Evolutionary conservation across 92 coral and sea anemone genomes (phyloP), one percentile per base, ranked within the genome.

Genomic region (Phymanthus crucifer): DNA sequence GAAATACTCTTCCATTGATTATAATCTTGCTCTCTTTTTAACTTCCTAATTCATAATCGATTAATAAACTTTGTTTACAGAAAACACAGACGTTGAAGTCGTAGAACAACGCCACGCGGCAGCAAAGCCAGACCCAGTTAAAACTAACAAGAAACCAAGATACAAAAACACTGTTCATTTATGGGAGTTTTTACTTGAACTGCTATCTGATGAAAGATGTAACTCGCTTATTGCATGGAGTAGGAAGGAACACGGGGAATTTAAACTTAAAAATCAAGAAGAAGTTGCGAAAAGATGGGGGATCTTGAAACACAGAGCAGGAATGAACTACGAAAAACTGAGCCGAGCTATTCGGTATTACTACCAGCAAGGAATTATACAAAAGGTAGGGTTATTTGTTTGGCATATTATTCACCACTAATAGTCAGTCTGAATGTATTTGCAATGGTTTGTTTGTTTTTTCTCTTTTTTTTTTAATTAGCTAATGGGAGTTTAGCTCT

Each of bases 251-350:
- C 84, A 88, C 11, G 89, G 92, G 21, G 97, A 95, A 82, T 95
- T 92, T 66, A 92, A 93, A 61, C 72, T 95, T 3, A 90, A 79
- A 45, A 91, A 92, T 68, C 93, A 91, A 45, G 92, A 87, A 40
- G 95, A 90, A 70, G 93, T 95, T 32, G 98, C 97, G 17, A 90
- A 83, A 57, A 85, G 86, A 71, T 95, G 98, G 98, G 98, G 98
- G 17, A 80, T 86, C 1, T 85, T 90, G 19, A 95, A 95, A 74
- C 90, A 88, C 77, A 95, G 88, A 61, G 84, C 91, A 13, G 80
- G 87, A 12, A 93, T 95, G 98, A 95, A 85, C 67, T 95, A 95
- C 65, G 98, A 95, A 26, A 93, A 95, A 46, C 88, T 95, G 17
- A 95, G 98, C 82, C 81, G 98, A 68, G 97, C 98, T 0, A 74